Evolutionary conservation across 1,140 invertebrate genomes (phyloP), one percentile per base, ranked within the genome.

Genomic region (Heliothis virescens): DNA sequence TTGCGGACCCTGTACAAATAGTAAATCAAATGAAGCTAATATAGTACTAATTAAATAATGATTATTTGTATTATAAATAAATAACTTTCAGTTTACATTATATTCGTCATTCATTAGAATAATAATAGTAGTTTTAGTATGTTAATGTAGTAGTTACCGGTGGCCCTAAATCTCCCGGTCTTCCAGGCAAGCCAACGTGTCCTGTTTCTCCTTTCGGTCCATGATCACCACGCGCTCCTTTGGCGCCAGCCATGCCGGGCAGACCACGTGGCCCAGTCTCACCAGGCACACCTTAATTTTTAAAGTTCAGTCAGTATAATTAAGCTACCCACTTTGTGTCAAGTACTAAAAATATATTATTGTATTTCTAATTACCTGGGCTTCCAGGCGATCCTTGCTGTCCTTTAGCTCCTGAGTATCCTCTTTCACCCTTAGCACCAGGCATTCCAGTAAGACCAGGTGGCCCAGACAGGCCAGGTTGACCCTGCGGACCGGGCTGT

Each of bases 191-290:
- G 26, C 97, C 97, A 92, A 96, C 96, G 67, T 96, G 93, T 50
- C 98, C 98, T 75, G 94, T 86, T 86, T 98, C 97, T 72, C 98
- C 97, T 87, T 97, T 95, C 53, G 93, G 89, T 75, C 98, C 98
- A 55, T 96, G 89, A 90, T 98, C 97, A 59, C 98, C 98, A 84
- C 97, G 92, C 21, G 95, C 95, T 55, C 94, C 94, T 89, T 98
- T 98, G 13, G 96, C 94, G 65, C 98, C 98, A 21, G 94, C 92
- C 55, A 96, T 87, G 16, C 98, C 98, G 47, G 95, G 95, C 13
- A 96, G 87, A 53, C 98, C 97, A 84, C 94, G 89, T 79, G 95
- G 92, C 52, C 96, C 96, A 26, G 95, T 90, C 83, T 96, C 96
- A 75, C 96, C 96, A 71, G 95, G 92, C 67, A 85, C 85, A 52